A percentile compares a stretch with the other conserved stretches of the same genome.
These are phyloP conservation scores for Cheilosia vernalis DNA, from an alignment of 2,888 invertebrate species.

Conservation along the genomic window DNA sequence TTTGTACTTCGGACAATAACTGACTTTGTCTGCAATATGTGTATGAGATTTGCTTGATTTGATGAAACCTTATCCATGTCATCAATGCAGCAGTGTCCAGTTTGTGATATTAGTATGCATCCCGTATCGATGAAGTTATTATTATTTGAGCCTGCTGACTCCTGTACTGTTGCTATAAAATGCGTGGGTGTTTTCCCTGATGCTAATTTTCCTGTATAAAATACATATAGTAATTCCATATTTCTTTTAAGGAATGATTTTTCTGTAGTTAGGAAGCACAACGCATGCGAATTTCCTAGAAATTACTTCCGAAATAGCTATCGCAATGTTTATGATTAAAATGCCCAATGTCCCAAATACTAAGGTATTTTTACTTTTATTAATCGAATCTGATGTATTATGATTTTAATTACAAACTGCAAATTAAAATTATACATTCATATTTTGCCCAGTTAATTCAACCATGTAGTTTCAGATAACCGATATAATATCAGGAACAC, in stretches of 20 bases:
- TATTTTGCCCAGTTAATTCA: too few species aligned
- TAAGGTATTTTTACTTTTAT: too few species aligned
- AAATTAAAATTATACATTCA: too few species aligned
- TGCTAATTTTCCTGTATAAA: slow-evolving; percentile 27
- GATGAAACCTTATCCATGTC: slow-evolving; percentile 96
- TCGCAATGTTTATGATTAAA: neutral
- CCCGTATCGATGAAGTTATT: slow-evolving; percentile 88
- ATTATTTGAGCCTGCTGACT: neutral
- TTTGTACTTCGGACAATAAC: slow-evolving; percentile 96
- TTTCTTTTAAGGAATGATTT: neutral
- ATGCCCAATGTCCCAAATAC: neutral
- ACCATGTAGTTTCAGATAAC: too few species aligned
- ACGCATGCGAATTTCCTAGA: too few species aligned
- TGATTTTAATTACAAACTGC: too few species aligned
- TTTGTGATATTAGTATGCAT: slow-evolving; percentile 92
- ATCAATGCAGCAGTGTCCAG: slow-evolving; percentile 96
- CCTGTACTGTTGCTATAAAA: slow-evolving; percentile 3
- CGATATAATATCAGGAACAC: too few species aligned
- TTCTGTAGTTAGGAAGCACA: too few species aligned
- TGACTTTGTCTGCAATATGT: slow-evolving; percentile 97
- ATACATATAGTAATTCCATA: neutral
- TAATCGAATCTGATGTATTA: too few species aligned
- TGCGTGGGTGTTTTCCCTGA: slow-evolving; percentile 8
- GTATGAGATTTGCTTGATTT: slow-evolving; percentile 92
- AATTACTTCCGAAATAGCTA: too few species aligned